Evolutionary conservation across 2,113 vertebrate genomes (phyloP), one percentile per base, ranked within the genome.

Genomic region (Verasper variegatus): DNA sequence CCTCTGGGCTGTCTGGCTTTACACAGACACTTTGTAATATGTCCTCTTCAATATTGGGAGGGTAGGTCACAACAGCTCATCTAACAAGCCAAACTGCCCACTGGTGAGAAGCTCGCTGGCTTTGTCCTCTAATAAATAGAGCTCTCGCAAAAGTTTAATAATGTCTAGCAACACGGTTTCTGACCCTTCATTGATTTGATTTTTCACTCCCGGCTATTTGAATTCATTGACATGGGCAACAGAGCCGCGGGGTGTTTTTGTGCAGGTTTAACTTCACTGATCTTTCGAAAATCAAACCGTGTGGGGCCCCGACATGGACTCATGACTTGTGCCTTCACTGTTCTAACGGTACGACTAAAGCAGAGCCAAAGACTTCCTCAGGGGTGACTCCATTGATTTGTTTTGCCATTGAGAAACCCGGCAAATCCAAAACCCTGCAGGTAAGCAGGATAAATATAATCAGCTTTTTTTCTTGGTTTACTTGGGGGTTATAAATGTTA

Each of bases 381-480:
- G 57, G 75, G 78, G 64, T 70, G 55, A 75, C 63, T 71, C 24
- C 21, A 85, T 86, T 65, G 81, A 89, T 88, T 91, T 78, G 70
- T 82, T 76, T 72, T 78, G 68, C 70, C 77, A 86, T 74, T 71
- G 83, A 85, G 68, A 74, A 74, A 76, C 67, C 83, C 57, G 0
- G 47, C 37, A 73, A 70, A 69, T 65, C 66, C 55, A 57, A 82
- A 78, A 76, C 42, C 27, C 45, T 76, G 26, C 60, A 60, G 40
- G 51, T 72, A 56, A 49, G n/a, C 10, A 59, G 51, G 24, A 60
- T 40, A 78, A 69, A 60, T 45, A 64, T 21, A 9, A 78, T 69
- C 59, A 52, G 47, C 47, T 18, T 18, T 15, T 7, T 51, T 15
- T 18, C 47, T 18, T 18, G 17, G 17, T 1, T 66, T 42, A 26